Percentiles rank a stretch among this genome's conserved stretches.
Evolutionary conservation across 1,140 invertebrate genomes (phyloP).

Genomic region (Parapsyche elsis): DNA sequence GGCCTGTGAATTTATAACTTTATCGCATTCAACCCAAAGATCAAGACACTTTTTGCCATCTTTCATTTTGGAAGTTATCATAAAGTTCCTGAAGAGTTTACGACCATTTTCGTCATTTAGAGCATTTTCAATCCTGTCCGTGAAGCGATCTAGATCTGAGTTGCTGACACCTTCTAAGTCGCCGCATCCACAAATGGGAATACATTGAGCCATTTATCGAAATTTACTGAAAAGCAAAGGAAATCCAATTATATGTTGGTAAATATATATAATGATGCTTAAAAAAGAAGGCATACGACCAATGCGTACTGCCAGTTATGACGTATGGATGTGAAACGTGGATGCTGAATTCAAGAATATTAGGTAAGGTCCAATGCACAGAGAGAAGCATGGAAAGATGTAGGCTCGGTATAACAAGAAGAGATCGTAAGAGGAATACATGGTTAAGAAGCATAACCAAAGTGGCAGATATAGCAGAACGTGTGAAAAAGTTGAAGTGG

Average conservation of each 20-base stretch:
- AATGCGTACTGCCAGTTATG: no score
- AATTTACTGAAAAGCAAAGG: not conserved
- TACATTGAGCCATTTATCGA: constrained; percentile 63
- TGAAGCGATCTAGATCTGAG: constrained; percentile 65
- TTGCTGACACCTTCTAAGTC: constrained; percentile 62
- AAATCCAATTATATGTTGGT: constrained; percentile 7
- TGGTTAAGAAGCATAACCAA: no score
- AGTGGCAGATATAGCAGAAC: no score
- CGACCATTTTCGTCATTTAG: constrained; percentile 64
- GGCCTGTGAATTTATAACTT: constrained; percentile 56
- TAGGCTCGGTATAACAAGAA: no score
- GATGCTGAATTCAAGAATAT: no score
- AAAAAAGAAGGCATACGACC: no score
- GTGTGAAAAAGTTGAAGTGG: no score
- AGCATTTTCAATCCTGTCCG: constrained; percentile 66
- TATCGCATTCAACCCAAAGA: constrained; percentile 64
- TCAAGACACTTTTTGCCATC: constrained; percentile 60
- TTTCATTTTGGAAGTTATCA: constrained; percentile 62
- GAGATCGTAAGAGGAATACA: no score
- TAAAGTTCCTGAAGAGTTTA: constrained; percentile 64
- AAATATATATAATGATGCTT: no score
- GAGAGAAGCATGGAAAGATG: no score
- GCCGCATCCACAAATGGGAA: constrained; percentile 63
- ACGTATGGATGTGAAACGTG: no score
- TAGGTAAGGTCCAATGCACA: no score